Base-by-base conservation (phyloP, 2,888 invertebrate species). In the Galerucella pusilla region DNA sequence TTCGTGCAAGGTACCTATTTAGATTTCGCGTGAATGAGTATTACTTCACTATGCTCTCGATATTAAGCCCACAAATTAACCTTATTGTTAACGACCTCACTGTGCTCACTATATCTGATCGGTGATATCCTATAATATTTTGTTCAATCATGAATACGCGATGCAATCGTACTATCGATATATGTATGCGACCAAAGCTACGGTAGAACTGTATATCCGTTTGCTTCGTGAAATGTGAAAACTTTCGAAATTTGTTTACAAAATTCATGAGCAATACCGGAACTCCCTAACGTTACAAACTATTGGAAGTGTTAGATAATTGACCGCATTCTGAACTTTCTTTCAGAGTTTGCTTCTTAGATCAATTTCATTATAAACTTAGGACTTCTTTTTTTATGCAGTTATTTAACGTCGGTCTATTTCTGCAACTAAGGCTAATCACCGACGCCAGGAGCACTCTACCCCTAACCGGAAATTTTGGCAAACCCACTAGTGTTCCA, bases 41-140 rank as follows among this genome's bases (percentile, higher is more conserved):
- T 9, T 45, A 9, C 7, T 1, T 9, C 46, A 46, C 46, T 11
- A 11, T 10, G 12, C 11, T 12, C 11, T 46, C 46, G 46, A 12
- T 46, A 46, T 10, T 12, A 12, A 12, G 6, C 20, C 25, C n/a
- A 25, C 59, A 59, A 59, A 59, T 59, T 59, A 59, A 20, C 25
- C 59, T 0, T 3, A 20, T 16, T 4, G 14, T 54, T 54, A 14
- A 54, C 54, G 14, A 54, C 54, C 7, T 59, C 1, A 10, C 16
- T 59, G 78, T 16, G 60, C 59, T 59, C 61, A 71, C 35, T 77
- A 78, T 77, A 73, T 76, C 74, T 75, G 77, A 78, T 78, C 74
- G 66, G 25, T 71, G 60, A 71, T 68, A 71, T 72, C 64, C 57
- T 52, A 68, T 60, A 59, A 69, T 69, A 69, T 69, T 69, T 69